Conservation (phyloP, 2,888 invertebrate species). For the Drosophila anomelani region DNA sequence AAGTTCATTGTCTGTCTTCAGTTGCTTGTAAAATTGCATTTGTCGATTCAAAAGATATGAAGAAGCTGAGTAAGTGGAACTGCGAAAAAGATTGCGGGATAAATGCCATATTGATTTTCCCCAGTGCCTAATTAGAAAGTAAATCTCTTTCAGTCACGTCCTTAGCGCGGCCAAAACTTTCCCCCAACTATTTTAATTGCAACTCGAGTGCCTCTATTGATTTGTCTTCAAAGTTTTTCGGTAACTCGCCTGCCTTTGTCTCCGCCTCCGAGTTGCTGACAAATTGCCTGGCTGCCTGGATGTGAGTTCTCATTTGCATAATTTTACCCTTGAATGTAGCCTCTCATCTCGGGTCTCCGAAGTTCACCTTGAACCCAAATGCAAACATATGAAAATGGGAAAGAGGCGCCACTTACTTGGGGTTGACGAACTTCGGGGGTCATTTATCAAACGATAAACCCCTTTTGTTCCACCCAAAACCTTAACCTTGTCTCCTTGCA, state of each 20-base stretch:
- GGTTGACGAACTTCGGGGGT: conserved; percentile 35
- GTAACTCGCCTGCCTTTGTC: background rate
- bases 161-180: conserved; percentile 36
- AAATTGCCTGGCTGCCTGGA: conserved; percentile 59
- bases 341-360: conserved; percentile 14
- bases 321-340: conserved; percentile 47
- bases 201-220: conserved; percentile 52
- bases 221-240: conserved; percentile 60
- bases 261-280: conserved; percentile 53
- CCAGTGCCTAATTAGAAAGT: conserved; percentile 56
- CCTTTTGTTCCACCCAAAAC: conserved; percentile 50
- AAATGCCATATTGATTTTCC: conserved; percentile 52
- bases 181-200: conserved; percentile 67
- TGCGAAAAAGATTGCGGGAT: conserved; percentile 6
- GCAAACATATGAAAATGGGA: conserved; percentile 30
- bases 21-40: conserved; percentile 51
- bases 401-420: conserved; percentile 9
- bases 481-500: conserved; percentile 48
- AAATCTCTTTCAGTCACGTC: conserved; percentile 53
- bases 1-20: conserved; percentile 43
- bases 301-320: conserved; percentile 67
- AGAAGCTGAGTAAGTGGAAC: conserved; percentile 15
- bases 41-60: conserved; percentile 37
- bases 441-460: conserved; percentile 72
- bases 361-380: conserved; percentile 69